Evolutionary conservation across 2,113 vertebrate genomes (phyloP), one percentile per base, ranked within the genome.

Genomic region (Odocoileus hemionus): DNA sequence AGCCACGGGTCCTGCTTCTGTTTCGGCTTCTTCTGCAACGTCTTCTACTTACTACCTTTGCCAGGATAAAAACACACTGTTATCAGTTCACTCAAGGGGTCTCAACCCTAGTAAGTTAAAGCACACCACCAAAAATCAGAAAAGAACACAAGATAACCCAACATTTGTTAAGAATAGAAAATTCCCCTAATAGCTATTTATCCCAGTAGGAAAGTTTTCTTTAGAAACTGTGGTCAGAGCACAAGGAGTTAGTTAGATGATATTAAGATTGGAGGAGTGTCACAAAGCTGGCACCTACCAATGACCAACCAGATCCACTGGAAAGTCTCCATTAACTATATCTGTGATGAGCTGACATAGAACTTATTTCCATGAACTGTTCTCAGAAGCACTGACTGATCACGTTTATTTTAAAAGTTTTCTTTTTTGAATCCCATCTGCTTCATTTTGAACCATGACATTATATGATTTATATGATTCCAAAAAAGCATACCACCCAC

Each of bases 401-500:
- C 19, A 86, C 16, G n/a, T 94, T 86, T 39, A 39, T 39, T 39
- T 39, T 55, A 33, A 89, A 86, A 23, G 8, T 84, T 82, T 7
- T 26, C 82, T 96, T 28, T 84, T 76, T 80, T 50, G 2, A 50
- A 47, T 85, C 4, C 25, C 28, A 54, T 58, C 36, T 80, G 33
- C 57, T 94, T 96, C 36, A 54, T 80, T 94, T 92, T 96, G 33
- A 91, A 90, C 79, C 28, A 25, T 86, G 16, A 15, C 50, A 45
- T 97, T 92, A 57, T 91, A 89, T 28, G 17, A 90, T 87, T 94
- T 95, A 47, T n/a, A n/a, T 92, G 83, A 45, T 64, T 86, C 85
- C n/a, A 23, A 70, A 87, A 91, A 78, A 36, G 17, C 52, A 79
- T 57, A 33, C 19, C 57, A 88, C 19, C 33, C 33, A 70, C 64